Evolutionary conservation across 2,797 vertebrate species (phyloP), one percentile per base, ranked within the genome.

Genomic region (Spondyliosoma cantharus): DNA sequence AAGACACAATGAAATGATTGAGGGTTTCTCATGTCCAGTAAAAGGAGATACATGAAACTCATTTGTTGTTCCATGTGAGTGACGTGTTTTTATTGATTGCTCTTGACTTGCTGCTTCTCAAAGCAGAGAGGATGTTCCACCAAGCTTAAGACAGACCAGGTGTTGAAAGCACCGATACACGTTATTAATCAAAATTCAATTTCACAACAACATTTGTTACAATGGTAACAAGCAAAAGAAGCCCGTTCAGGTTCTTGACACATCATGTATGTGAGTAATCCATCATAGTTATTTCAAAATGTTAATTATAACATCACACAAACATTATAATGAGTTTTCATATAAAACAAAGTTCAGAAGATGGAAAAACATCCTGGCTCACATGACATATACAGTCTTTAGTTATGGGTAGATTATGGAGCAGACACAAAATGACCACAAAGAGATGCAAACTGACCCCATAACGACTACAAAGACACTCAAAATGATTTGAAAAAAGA

Each of bases 101-200:
- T 37, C 20, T 75, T 27, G 72, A 71, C 56, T 60, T 32, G 52
- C 45, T 73, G 60, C 59, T 24, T 37, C 45, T 80, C 49, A 37
- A 71, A 68, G 59, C n/a, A 50, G 45, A 66, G 46, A 74, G n/a
- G 13, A 74, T 56, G 27, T 56, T 57, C 49, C 67, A 66, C 0
- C 19, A 29, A 43, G 22, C 43, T 43, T 2, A 27, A 42, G 2
- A 57, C 19, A 32, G 37, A 5, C 5, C 43, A 45, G 13, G 25
- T 50, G 25, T 20, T 22, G 29, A 57, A 54, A 25, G 16, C 42
- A 12, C 19, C 9, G 42, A 54, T 27, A 67, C 52, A 54, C 32
- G 17, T 20, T 29, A 56, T 78, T 71, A 61, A 79, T 83, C 74
- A 78, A 80, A 79, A 78, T 60, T 71, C 37, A 5, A 71, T 74